These are phyloP conservation scores for Molorchus minor DNA, from an alignment of 2,888 invertebrate species.

Conservation along the genomic window DNA sequence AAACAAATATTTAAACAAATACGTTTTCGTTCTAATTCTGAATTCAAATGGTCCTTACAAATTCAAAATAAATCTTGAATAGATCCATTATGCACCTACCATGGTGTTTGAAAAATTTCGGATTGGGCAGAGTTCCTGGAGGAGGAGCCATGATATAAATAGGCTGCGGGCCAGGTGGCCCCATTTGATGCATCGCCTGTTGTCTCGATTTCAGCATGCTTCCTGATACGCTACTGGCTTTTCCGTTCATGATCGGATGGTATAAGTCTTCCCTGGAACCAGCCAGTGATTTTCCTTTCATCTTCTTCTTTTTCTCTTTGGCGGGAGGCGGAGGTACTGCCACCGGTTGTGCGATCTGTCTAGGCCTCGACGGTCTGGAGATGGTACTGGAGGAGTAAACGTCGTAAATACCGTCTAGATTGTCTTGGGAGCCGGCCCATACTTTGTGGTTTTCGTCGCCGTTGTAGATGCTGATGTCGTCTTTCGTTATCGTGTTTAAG, in stretches of 20 bases:
- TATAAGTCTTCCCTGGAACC: constrained; percentile 67
- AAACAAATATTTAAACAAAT: no score
- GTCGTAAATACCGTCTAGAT: constrained; percentile 78
- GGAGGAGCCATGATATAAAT: constrained; percentile 59
- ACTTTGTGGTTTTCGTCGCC: constrained; percentile 94
- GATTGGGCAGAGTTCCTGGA: constrained; percentile 61
- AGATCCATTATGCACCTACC: no score
- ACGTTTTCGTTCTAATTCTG: no score
- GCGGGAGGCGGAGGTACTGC: constrained; percentile 83
- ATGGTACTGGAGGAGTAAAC: constrained; percentile 69
- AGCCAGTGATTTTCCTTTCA: constrained; percentile 63
- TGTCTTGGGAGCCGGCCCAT: constrained; percentile 85
- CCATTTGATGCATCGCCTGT: constrained; percentile 36
- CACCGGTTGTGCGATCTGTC: constrained; percentile 82
- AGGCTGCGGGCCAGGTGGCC: constrained; percentile 58
- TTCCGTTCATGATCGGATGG: constrained; percentile 66
- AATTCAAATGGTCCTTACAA: no score
- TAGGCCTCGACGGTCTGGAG: constrained; percentile 76
- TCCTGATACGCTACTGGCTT: constrained; percentile 59
- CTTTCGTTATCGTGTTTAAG: constrained; percentile 73
- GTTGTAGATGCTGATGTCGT: constrained; percentile 85
- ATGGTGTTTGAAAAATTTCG: constrained; percentile 63
- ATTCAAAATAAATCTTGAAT: no score
- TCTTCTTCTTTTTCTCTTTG: constrained; percentile 69
- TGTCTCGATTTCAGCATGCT: constrained; percentile 63